phyloP scores from a whole-genome alignment of 2,888 invertebrate species.

The Schizotus pectinicornis region DNA sequence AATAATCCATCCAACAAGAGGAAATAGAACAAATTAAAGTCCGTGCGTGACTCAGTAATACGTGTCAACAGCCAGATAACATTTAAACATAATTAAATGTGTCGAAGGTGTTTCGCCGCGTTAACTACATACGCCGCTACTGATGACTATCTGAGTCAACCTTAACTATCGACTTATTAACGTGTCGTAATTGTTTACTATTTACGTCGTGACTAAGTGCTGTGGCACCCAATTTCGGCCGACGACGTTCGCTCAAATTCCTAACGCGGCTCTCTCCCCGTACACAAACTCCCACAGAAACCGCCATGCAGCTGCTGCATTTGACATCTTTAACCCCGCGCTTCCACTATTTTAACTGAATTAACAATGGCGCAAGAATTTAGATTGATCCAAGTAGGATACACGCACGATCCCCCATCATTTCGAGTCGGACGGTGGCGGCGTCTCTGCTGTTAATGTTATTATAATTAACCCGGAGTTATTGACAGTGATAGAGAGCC shows the following conservation, averaged over 20 bases:
- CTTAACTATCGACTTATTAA: conserved; percentile 22
- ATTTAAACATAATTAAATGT: too few relatives aligned
- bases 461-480: conserved; percentile 3
- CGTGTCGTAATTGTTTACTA: conserved; percentile 25
- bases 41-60: too few relatives aligned
- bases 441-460: conserved; percentile 4
- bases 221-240: conserved; percentile 15
- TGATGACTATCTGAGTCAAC: conserved; percentile 21
- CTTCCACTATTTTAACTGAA: conserved; percentile 13
- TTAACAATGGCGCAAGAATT: conserved; percentile 19
- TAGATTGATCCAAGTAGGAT: conserved; percentile 16
- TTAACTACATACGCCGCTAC: conserved; percentile 2
- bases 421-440: too few relatives aligned
- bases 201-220: conserved; percentile 25
- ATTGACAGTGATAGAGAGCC: conserved; percentile 20
- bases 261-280: conserved; percentile 9
- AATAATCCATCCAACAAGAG: too few relatives aligned
- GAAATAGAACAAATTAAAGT: too few relatives aligned
- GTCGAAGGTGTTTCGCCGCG: conserved; percentile 12
- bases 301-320: conserved; percentile 18
- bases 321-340: conserved; percentile 27
- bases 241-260: conserved; percentile 13
- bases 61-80: too few relatives aligned
- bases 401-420: too few relatives aligned
- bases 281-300: too few relatives aligned